phyloP scores from a whole-genome alignment of 2,888 invertebrate species.

The Lydus trimaculatus region DNA sequence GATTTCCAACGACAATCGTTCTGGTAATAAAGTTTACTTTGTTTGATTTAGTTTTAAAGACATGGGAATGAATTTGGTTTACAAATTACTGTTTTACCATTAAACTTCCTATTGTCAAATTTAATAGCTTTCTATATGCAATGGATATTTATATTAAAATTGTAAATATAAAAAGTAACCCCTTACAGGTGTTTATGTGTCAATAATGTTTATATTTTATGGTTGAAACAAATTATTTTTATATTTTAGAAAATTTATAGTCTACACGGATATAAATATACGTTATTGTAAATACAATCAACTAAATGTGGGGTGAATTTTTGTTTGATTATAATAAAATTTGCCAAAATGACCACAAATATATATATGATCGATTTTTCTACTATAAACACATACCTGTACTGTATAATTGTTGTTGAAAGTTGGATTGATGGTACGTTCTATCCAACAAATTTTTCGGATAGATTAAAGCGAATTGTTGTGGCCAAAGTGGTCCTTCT shows the following conservation, averaged over 20 bases:
- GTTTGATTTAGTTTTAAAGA: not conserved
- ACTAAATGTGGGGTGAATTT: no score
- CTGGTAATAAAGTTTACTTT: not conserved
- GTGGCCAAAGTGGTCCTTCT: conserved; percentile 46
- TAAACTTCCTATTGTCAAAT: not conserved
- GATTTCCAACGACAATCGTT: no score
- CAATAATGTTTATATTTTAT: not conserved
- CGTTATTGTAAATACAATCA: no score
- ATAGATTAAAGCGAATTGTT: conserved; percentile 33
- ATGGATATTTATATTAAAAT: not conserved
- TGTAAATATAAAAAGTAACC: not conserved
- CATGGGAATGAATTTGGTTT: not conserved
- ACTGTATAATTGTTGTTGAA: conserved; percentile 31
- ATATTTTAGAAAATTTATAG: not conserved
- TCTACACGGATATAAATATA: no score
- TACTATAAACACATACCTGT: conserved; percentile 28
- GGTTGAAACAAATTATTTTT: conserved; percentile 3
- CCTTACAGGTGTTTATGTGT: not conserved
- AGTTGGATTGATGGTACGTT: conserved; percentile 38
- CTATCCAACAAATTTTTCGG: conserved; percentile 31
- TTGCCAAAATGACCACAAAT: no score
- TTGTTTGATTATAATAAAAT: no score
- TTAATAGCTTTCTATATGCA: not conserved
- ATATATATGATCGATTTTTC: no score
- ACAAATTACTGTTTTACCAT: not conserved